A percentile compares a stretch with the other conserved stretches of the same genome.
phyloP scores from a whole-genome alignment of 2,888 invertebrate species.

The Ellobium chinense region DNA sequence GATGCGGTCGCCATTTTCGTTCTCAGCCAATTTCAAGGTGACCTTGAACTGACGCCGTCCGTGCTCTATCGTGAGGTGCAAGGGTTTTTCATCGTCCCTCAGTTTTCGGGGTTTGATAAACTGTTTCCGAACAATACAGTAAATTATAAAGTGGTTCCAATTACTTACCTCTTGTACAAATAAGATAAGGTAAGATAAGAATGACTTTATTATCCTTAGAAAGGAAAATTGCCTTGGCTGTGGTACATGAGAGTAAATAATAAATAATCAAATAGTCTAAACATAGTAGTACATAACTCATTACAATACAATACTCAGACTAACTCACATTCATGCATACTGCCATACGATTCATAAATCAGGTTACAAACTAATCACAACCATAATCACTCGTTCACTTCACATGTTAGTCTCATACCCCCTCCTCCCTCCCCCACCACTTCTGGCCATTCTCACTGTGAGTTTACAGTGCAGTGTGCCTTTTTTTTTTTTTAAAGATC shows the following conservation, averaged over 20 bases:
- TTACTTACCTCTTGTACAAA: no score
- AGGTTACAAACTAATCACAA: no score
- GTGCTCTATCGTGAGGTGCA: conserved; percentile 22
- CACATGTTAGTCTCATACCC: neutral
- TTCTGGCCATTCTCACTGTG: no score
- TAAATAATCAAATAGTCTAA: no score
- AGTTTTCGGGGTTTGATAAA: conserved; percentile 23
- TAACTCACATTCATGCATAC: no score
- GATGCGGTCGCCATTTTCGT: conserved; percentile 26
- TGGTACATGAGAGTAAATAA: neutral
- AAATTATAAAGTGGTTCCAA: neutral
- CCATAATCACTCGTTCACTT: no score
- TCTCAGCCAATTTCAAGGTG: conserved; percentile 6
- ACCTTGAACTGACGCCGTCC: conserved; percentile 22
- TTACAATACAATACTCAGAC: no score
- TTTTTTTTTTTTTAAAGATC: no score
- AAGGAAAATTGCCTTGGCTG: neutral
- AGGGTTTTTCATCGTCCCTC: conserved; percentile 16
- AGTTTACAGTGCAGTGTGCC: no score
- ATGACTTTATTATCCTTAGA: neutral
- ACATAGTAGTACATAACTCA: no score
- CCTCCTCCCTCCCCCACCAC: conserved; percentile 3
- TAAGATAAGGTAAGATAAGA: no score
- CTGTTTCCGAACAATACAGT: neutral
- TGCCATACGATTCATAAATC: no score